A percentile compares a stretch with the other conserved stretches of the same genome.
Evolutionary conservation across 2,797 vertebrate genomes (phyloP).

Genomic region (Gouania willdenowi): DNA sequence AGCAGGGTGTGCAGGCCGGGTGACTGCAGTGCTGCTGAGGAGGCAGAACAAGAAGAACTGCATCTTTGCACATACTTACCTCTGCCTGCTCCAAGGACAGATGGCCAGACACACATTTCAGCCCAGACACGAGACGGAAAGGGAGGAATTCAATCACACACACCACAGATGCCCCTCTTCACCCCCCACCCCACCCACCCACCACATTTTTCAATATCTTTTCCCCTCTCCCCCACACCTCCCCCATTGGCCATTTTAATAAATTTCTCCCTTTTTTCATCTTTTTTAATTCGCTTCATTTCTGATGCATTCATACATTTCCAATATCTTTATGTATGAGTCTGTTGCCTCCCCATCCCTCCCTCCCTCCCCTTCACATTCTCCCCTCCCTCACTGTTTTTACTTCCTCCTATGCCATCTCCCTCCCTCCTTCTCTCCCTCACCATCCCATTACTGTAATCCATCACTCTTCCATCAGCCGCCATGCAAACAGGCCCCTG

Average conservation of each 20-base stretch:
- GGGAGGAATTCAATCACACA: conserved; percentile 52
- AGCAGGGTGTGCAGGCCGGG: background rate
- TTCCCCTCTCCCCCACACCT: background rate
- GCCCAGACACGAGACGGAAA: conserved; percentile 40
- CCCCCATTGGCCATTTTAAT: conserved; percentile 35
- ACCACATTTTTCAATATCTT: conserved; percentile 17
- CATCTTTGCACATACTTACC: conserved; percentile 43
- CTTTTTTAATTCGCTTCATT: conserved; percentile 73
- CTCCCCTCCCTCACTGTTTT: conserved; percentile 28
- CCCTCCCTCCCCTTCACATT: conserved; percentile 35
- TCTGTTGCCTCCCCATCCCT: conserved; percentile 25
- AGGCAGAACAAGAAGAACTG: conserved; percentile 51
- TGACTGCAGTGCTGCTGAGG: conserved; percentile 42
- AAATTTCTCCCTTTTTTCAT: conserved; percentile 48
- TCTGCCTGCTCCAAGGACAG: conserved; percentile 55
- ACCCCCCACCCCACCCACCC: background rate
- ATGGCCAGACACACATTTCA: conserved; percentile 49
- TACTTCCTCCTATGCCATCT: conserved; percentile 16
- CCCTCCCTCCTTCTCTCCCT: conserved; percentile 47
- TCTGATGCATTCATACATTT: conserved; percentile 82
- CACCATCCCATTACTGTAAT: conserved; percentile 84
- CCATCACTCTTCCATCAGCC: conserved; percentile 83
- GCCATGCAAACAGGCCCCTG: conserved; percentile 79
- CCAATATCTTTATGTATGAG: conserved; percentile 84
- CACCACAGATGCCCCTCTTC: conserved; percentile 6